These are phyloP conservation scores for Pangasius krempfi DNA, from an alignment of 2,797 vertebrate genomes.

Conservation along the genomic window DNA sequence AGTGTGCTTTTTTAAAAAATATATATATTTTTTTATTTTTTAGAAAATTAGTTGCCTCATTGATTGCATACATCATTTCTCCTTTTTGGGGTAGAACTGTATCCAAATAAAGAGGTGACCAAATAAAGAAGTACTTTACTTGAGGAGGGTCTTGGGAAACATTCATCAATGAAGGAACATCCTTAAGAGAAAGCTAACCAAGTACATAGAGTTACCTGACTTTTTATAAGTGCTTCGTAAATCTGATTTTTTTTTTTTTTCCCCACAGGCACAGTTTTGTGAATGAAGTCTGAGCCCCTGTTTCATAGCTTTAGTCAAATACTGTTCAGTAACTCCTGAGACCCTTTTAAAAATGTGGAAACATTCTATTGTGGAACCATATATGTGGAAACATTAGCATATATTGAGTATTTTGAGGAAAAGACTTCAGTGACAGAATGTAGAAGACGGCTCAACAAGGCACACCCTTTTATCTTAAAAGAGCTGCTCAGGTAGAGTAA, in stretches of 20 bases:
- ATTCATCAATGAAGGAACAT: background rate
- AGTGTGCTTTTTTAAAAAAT: background rate
- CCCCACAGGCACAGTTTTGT: background rate
- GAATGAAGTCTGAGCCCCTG: background rate
- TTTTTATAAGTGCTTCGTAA: background rate
- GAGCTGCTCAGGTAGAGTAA: background rate
- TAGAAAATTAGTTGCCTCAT: background rate
- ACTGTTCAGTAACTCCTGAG: background rate
- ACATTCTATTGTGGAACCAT: background rate
- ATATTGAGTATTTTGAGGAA: too few relatives aligned
- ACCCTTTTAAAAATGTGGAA: background rate
- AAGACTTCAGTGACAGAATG: background rate
- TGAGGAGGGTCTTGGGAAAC: background rate
- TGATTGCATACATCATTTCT: background rate
- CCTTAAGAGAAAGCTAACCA: background rate
- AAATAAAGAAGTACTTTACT: background rate
- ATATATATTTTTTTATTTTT: background rate
- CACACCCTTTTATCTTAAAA: background rate
- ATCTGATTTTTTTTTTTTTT: background rate
- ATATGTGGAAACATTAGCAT: background rate
- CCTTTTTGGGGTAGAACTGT: background rate
- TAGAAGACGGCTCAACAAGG: background rate
- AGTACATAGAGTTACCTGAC: background rate
- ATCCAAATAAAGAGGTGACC: background rate
- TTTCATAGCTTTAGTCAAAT: background rate